Conservation (phyloP, 2,113 vertebrate genomes). For the Miniopterus natalensis region DNA sequence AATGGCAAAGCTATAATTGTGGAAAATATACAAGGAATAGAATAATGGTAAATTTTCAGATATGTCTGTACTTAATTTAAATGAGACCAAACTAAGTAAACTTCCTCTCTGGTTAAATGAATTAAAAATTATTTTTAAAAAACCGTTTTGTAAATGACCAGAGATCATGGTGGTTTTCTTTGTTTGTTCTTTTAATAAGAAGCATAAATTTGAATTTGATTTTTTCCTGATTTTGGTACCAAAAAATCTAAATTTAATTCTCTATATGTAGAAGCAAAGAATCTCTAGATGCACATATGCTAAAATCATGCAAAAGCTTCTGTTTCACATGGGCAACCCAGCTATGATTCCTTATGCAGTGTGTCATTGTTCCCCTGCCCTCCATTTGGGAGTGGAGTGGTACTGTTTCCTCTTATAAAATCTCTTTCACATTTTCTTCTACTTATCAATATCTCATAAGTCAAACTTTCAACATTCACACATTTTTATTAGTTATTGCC, state of each 20-base stretch:
- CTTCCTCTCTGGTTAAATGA: background rate
- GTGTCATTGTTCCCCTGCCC: background rate
- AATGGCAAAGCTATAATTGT: background rate
- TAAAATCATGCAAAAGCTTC: background rate
- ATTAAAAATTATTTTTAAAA: background rate
- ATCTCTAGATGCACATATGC: background rate
- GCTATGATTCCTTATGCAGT: background rate
- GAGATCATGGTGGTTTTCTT: background rate
- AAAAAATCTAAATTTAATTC: slow-evolving; percentile 42
- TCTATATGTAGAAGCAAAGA: background rate
- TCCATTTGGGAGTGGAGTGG: background rate
- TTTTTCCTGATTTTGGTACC: background rate
- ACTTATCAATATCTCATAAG: background rate
- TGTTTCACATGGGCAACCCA: background rate
- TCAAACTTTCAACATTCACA: background rate
- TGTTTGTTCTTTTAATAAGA: background rate
- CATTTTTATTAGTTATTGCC: background rate
- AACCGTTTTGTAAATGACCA: background rate
- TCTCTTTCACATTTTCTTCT: background rate
- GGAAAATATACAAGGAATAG: background rate
- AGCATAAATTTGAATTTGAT: slow-evolving; percentile 41
- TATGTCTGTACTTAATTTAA: background rate
- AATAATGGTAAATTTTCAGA: background rate
- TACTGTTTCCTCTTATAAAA: background rate
- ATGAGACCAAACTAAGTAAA: slow-evolving; percentile 23